Evolutionary conservation across 2,797 vertebrate genomes (phyloP), one percentile per base, ranked within the genome.

Genomic region (Enteromius anoplus): DNA sequence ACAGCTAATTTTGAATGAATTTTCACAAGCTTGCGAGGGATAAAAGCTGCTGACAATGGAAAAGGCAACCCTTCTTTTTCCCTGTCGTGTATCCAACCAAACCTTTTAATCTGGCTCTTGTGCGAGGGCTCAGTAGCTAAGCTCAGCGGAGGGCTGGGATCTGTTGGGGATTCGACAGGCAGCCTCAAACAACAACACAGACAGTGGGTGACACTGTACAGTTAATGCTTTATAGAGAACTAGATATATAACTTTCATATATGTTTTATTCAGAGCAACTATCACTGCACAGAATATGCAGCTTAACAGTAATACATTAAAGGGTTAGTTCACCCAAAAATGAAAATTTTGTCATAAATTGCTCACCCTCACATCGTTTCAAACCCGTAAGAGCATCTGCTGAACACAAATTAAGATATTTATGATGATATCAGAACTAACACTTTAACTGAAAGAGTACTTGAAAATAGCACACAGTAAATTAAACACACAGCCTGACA

Each of bases 1-100:
- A 83, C 75, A 83, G 82, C 75, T 83, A 77, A 83, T 83, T 83
- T 77, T 83, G 51, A 83, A 42, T 76, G 65, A 47, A 83, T 78
- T 70, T 70, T 62, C 81, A 37, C 19, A 45, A 70, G 75, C 75
- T 69, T 49, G 26, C 12, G 23, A 70, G 37, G 73, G 73, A 83
- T 83, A 76, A 76, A 69, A 55, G 49, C 64, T 3, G 14, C 34
- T 47, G 73, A 76, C 81, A 83, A 76, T 58, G n/a, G 45, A 60
- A 58, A 76, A 77, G 26, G 51, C 49, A 60, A 70, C 62, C 71
- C 81, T 82, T 81, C 68, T 47, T 9, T 81, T 42, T n/a, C 45
- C 34, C 29, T 37, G 81, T 42, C 62, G 34, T 75, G 60, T 82
- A 60, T 42, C 49, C 26, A 42, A 58, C 73, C 40, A 32, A 77